Evolutionary conservation across 1,140 invertebrate genomes (phyloP), one percentile per base, ranked within the genome.

Genomic region (Pseudomyrmex flavicornis): DNA sequence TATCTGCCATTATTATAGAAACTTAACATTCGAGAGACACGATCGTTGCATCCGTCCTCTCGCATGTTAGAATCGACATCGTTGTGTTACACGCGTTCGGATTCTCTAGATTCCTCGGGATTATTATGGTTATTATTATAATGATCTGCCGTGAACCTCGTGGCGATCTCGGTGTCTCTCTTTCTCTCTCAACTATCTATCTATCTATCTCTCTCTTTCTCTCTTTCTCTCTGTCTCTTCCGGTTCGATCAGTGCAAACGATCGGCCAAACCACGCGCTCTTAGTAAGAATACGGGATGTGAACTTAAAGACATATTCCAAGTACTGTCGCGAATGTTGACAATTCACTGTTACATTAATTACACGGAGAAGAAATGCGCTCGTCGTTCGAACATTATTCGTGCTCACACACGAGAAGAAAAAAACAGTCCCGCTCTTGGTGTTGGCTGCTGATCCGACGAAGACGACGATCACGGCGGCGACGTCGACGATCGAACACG

Each of bases 1-100:
- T 93, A 89, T 93, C 93, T 89, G 92, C 92, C 93, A 93, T 93
- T 88, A 90, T 92, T 91, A 84, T 87, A 68, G 79, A 44, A 87
- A 88, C 90, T 90, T 89, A 89, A 61, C 85, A 88, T 77, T 79
- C 85, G 82, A 84, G 70, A 85, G 73, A 62, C 61, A 89, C 84
- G 85, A 89, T 84, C 22, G 66, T 77, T 85, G 73, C 63, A 80
- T 74, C 63, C 77, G 87, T 89, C 74, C 84, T 87, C 69, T 89
- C 62, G 90, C 90, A 90, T 90, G 86, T 83, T 90, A 90, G 76
- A 80, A 86, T 58, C 75, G 84, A 90, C 90, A 90, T 90, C 50
- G 77, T 77, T 59, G 61, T 63, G 59, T 35, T 35, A 1, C 70
- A 59, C 35, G 10, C 8, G 58, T 10, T 13, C 17, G 13, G n/a